A percentile compares a stretch with the other conserved stretches of the same genome.
Conservation (phyloP, 2,113 vertebrate species). For the Cinclus mexicanus region DNA sequence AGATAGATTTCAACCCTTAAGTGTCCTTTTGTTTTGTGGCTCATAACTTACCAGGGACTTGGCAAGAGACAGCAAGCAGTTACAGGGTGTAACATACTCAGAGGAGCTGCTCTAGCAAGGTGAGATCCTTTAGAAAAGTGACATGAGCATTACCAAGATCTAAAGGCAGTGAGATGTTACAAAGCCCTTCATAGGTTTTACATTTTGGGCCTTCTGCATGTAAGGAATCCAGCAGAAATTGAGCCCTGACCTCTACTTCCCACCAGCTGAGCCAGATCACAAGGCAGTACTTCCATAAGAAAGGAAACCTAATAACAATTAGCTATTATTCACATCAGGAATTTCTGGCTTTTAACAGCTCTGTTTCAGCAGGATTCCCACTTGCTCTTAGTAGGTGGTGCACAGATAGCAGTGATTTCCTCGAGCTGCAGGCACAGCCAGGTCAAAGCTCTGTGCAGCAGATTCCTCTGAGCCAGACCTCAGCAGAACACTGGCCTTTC, state of each 20-base stretch:
- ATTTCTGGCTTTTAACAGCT: not conserved
- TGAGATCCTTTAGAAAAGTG: not conserved
- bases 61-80: not conserved
- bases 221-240: not conserved
- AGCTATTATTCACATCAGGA: not conserved
- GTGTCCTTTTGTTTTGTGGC: not conserved
- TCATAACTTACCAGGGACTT: not conserved
- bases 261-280: not conserved
- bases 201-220: accelerated
- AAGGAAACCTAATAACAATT: not conserved
- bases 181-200: not conserved
- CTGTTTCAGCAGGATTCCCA: not conserved
- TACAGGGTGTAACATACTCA: not conserved
- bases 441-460: not conserved
- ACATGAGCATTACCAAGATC: not conserved
- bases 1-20: not conserved
- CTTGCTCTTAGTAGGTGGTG: not conserved
- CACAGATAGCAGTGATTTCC: not conserved
- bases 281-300: not conserved
- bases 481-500: not conserved
- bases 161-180: not conserved
- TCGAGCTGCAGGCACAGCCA: not conserved
- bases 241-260: not conserved
- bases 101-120: not conserved
- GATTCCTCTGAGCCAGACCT: not conserved